phyloP scores from a whole-genome alignment of 2,888 invertebrate species.

The Syrista parreyssii region DNA sequence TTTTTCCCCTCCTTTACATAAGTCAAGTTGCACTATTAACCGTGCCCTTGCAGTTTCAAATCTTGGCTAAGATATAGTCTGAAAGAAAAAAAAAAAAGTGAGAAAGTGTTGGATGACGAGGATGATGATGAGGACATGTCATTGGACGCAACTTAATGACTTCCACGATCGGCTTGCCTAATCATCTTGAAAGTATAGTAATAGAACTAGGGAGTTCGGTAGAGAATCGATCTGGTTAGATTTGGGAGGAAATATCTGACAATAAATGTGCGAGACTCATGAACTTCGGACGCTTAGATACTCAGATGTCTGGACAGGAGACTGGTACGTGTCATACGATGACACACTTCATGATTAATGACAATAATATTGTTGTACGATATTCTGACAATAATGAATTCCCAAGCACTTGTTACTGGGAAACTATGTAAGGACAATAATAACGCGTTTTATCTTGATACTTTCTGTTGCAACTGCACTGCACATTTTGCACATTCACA shows the following conservation, averaged over 20 bases:
- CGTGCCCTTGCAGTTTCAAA: not conserved
- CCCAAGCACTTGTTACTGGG: not conserved
- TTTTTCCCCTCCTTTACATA: not conserved
- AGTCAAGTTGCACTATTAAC: not conserved
- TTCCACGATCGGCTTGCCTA: slow-evolving; percentile 25
- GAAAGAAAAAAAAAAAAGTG: not conserved
- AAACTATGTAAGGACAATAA: not conserved
- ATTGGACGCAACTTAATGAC: slow-evolving; percentile 22
- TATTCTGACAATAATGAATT: not conserved
- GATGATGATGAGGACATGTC: not conserved
- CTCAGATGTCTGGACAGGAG: not conserved
- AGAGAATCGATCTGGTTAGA: not conserved
- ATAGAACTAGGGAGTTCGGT: slow-evolving; percentile 16
- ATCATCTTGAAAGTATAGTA: slow-evolving; percentile 42
- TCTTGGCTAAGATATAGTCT: not conserved
- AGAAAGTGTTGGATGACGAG: not conserved
- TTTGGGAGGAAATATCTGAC: not conserved
- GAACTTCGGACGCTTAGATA: not conserved
- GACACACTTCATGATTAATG: not conserved
- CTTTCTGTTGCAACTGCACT: slow-evolving; percentile 30
- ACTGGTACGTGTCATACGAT: not conserved
- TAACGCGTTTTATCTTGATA: not conserved
- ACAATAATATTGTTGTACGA: not conserved
- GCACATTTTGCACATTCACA: slow-evolving; percentile 43
- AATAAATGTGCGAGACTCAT: not conserved